A percentile compares a stretch with the other conserved stretches of the same genome.
Conservation (phyloP, 2,113 vertebrate species). For the Phrynocephalus versicolor region DNA sequence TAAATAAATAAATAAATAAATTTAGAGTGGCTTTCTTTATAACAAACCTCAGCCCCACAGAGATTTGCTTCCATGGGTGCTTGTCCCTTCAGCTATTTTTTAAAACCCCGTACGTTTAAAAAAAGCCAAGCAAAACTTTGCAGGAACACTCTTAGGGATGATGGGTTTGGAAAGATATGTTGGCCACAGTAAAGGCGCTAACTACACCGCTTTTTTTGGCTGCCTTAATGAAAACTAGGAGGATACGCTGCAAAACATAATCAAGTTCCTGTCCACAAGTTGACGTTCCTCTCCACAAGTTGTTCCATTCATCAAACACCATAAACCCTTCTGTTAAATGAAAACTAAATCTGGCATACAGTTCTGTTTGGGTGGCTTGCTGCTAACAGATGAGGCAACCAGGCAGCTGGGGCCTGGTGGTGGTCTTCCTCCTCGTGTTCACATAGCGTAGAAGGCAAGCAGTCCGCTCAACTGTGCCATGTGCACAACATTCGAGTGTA, state of each 20-base stretch:
- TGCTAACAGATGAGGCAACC: not conserved
- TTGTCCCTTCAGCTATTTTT: not conserved
- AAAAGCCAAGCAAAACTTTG: not conserved
- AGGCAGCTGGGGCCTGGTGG: not conserved
- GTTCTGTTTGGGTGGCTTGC: not conserved
- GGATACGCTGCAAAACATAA: not conserved
- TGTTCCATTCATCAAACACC: not conserved
- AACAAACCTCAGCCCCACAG: too few species aligned
- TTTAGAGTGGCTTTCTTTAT: too few species aligned
- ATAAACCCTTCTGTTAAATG: not conserved
- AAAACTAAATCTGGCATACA: not conserved
- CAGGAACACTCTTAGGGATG: not conserved
- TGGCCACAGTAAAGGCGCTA: not conserved
- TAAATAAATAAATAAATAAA: too few species aligned
- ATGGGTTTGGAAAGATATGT: not conserved
- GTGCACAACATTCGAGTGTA: not conserved
- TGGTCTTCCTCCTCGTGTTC: not conserved
- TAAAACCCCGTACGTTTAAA: not conserved
- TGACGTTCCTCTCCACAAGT: not conserved
- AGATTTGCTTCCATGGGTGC: too few species aligned
- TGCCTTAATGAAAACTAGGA: not conserved
- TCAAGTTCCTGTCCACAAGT: not conserved
- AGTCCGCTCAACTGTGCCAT: not conserved
- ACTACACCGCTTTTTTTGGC: not conserved
- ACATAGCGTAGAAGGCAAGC: not conserved